Percentiles rank a stretch among this genome's conserved stretches.
phyloP scores from a whole-genome alignment of 2,888 invertebrate species.

The Scrobipalpa atriplicella region DNA sequence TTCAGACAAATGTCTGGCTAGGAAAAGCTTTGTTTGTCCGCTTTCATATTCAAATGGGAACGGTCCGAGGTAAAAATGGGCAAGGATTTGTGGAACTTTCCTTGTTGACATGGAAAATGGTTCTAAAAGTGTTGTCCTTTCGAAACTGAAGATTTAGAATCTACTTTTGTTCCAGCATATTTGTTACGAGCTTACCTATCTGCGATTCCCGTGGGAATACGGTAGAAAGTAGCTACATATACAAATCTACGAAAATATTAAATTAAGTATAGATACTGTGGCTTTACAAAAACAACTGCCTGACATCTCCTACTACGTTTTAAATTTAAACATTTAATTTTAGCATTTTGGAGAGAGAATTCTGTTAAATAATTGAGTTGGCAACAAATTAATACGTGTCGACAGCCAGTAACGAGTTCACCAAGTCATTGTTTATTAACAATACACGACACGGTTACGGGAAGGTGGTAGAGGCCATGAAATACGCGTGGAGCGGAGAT shows the following conservation, averaged over 20 bases:
- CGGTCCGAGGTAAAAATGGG: conserved; percentile 12
- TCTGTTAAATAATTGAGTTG: conserved; percentile 21
- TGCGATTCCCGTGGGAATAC: neutral
- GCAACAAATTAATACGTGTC: conserved; percentile 29
- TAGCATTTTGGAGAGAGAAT: conserved; percentile 12
- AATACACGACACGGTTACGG: conserved; percentile 31
- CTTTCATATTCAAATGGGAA: conserved; percentile 29
- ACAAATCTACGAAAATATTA: too few relatives aligned
- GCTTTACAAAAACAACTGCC: too few relatives aligned
- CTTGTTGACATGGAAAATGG: conserved; percentile 20
- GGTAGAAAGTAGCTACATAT: neutral
- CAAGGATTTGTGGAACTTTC: conserved; percentile 18
- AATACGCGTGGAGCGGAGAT: neutral
- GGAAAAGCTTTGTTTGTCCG: conserved; percentile 23
- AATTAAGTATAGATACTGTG: too few relatives aligned
- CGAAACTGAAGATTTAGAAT: neutral
- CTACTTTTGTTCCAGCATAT: too few relatives aligned
- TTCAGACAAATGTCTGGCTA: conserved; percentile 29
- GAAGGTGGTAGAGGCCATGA: conserved; percentile 23
- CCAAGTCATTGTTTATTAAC: conserved; percentile 36
- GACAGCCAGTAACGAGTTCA: conserved; percentile 32
- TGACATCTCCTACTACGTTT: neutral
- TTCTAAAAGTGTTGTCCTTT: conserved; percentile 3
- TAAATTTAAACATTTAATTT: conserved; percentile 7
- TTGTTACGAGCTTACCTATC: neutral